A percentile compares a stretch with the other conserved stretches of the same genome.
Conservation (phyloP, 2,113 vertebrate genomes). For the Coptodon rendalli region DNA sequence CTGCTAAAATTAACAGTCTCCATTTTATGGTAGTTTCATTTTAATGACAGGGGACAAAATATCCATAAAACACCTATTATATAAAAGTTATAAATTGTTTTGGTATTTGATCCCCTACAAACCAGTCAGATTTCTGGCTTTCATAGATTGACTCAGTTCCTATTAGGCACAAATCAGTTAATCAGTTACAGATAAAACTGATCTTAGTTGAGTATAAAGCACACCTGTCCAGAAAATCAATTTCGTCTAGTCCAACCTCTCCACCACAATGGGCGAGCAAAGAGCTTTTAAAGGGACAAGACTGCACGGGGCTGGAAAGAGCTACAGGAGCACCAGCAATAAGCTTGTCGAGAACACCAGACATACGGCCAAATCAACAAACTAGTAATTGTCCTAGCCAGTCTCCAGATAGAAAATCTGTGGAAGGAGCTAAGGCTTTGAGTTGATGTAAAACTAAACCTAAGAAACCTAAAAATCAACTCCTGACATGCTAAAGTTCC, state of each 20-base stretch:
- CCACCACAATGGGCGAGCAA: not conserved
- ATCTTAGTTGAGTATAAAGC: not conserved
- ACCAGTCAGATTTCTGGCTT: not conserved
- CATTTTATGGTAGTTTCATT: not conserved
- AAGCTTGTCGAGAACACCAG: not conserved
- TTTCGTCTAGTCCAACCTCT: not conserved
- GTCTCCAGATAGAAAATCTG: not conserved
- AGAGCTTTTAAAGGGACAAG: not conserved
- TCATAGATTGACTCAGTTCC: not conserved
- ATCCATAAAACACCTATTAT: not conserved
- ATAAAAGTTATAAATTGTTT: not conserved
- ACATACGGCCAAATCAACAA: not conserved
- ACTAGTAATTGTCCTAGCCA: fast-evolving
- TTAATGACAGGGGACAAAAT: not conserved
- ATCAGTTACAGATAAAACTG: not conserved
- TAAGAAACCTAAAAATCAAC: not conserved
- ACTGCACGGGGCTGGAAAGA: not conserved
- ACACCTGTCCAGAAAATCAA: not conserved
- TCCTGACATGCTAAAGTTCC: not conserved
- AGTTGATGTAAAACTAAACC: not conserved
- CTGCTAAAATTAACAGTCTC: not conserved
- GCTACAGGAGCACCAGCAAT: not conserved
- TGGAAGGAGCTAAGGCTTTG: not conserved
- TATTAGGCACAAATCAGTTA: not conserved
- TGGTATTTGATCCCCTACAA: not conserved